phyloP scores from a whole-genome alignment of 2,113 vertebrate species.

The Heterochromis multidens region DNA sequence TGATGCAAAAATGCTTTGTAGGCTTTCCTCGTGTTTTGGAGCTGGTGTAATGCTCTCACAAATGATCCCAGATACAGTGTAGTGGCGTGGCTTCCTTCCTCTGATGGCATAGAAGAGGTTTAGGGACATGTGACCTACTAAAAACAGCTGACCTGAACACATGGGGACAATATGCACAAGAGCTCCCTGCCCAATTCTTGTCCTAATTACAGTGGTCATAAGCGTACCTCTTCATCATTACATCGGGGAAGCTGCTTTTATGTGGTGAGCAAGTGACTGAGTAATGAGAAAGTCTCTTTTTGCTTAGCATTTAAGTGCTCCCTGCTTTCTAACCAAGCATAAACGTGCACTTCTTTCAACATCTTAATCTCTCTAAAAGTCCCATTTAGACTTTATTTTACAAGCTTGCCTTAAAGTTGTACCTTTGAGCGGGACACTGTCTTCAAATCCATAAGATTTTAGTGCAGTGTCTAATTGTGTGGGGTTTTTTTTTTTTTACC shows the following conservation, averaged over 20 bases:
- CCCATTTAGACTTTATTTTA: not conserved
- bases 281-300: not conserved
- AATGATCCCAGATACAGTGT: not conserved
- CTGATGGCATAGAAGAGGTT: not conserved
- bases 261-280: not conserved
- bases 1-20: not conserved
- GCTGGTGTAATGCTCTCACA: not conserved
- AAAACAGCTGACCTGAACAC: constrained; percentile 64
- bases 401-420: not conserved
- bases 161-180: constrained; percentile 18
- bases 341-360: not conserved
- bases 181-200: constrained; percentile 44
- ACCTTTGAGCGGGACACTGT: not conserved
- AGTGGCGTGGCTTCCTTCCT: not conserved
- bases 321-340: not conserved
- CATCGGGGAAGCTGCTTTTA: not conserved
- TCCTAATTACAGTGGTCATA: constrained; percentile 57
- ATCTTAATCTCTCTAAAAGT: not conserved
- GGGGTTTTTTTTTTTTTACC: not conserved
- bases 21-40: not conserved
- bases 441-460: not conserved
- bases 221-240: not conserved
- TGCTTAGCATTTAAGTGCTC: not conserved
- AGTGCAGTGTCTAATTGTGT: not conserved
- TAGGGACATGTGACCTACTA: constrained; percentile 53